Evolutionary conservation across 64 coral and sea anemone genomes (phyloP).

Genomic region (Dendronephthya gigantea): DNA sequence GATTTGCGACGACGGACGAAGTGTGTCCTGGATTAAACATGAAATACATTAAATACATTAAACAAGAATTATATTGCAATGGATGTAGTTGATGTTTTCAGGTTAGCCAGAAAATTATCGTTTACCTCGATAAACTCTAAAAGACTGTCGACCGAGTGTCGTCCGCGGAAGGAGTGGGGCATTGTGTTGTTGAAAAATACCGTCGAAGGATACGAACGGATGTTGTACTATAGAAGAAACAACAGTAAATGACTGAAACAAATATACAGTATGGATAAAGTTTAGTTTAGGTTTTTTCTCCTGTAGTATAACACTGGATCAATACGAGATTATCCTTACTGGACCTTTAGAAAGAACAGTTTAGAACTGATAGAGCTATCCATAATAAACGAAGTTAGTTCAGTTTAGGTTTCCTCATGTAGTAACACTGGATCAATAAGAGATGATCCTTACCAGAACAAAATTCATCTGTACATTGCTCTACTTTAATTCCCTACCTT

Average conservation of each 20-base stretch:
- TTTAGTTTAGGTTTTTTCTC: too few relatives aligned
- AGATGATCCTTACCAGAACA: background rate
- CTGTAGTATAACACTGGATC: too few relatives aligned
- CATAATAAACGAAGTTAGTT: too few relatives aligned
- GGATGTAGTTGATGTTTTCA: too few relatives aligned
- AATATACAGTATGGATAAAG: background rate
- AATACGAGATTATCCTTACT: too few relatives aligned
- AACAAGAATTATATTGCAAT: too few relatives aligned
- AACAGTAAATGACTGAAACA: background rate
- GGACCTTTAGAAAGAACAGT: too few relatives aligned
- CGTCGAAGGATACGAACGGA: slow-evolving; percentile 88
- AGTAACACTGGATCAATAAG: too few relatives aligned
- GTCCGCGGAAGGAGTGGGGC: slow-evolving; percentile 72
- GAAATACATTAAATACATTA: background rate
- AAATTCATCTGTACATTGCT: background rate
- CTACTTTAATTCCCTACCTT: slow-evolving; percentile 45
- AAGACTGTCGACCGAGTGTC: slow-evolving; percentile 58
- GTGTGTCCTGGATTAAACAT: slow-evolving; percentile 52
- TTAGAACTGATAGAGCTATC: too few relatives aligned
- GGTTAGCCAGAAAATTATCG: background rate
- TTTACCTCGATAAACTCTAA: slow-evolving; percentile 94
- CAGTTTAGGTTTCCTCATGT: too few relatives aligned
- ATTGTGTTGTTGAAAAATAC: slow-evolving; percentile 82
- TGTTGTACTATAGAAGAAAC: slow-evolving; percentile 73
- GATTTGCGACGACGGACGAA: slow-evolving; percentile 52